Conservation (phyloP, 2,113 vertebrate species). For the Proteles cristata region DNA sequence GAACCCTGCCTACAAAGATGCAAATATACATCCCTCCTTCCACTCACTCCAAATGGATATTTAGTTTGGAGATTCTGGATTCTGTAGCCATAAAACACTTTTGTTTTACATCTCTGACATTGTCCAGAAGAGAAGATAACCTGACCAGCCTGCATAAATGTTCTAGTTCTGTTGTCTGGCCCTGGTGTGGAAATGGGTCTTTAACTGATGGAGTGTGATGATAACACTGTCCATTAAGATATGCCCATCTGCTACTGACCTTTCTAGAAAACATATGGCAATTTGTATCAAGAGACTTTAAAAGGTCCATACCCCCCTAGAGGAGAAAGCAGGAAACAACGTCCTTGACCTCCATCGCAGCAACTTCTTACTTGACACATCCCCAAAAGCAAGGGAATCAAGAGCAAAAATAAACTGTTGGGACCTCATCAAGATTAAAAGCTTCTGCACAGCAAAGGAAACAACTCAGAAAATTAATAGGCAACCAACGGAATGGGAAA, state of each 20-base stretch:
- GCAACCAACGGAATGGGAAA: too few species aligned
- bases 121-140: not conserved
- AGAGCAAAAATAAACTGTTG: too few species aligned
- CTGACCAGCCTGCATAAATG: not conserved
- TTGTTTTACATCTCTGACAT: not conserved
- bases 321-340: too few species aligned
- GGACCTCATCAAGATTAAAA: too few species aligned
- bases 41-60: not conserved
- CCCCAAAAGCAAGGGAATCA: too few species aligned
- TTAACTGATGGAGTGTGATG: not conserved
- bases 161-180: not conserved
- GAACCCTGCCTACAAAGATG: not conserved
- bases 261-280: constrained; percentile 47
- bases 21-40: not conserved
- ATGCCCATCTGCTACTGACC: not conserved
- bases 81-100: not conserved
- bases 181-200: not conserved
- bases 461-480: too few species aligned
- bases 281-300: constrained; percentile 45
- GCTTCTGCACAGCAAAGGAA: too few species aligned
- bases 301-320: not conserved
- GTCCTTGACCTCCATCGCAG: too few species aligned
- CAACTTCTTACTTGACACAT: too few species aligned
- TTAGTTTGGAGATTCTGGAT: not conserved
- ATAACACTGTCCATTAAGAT: not conserved